Evolutionary conservation across 2,113 vertebrate species (phyloP), one percentile per base, ranked within the genome.

Genomic region (Oreotragus oreotragus): DNA sequence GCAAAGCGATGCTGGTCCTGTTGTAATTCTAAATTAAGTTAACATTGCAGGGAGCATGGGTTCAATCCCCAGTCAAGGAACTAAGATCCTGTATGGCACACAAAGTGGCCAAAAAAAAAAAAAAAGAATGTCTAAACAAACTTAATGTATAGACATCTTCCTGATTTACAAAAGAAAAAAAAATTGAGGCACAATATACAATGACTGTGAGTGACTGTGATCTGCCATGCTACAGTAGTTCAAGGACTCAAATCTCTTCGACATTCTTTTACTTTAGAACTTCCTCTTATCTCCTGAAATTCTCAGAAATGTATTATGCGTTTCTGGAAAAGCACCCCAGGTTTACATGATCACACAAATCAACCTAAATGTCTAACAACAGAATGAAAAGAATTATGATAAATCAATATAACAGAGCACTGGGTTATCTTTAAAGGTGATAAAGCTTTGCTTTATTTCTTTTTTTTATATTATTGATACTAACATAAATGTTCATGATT

Each of bases 241-340:
- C 5, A 80, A 81, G 45, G 49, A 33, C 12, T 73, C 27, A 92
- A 80, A 58, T 81, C 66, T 77, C 55, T 92, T 53, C 19, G 4
- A 36, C 27, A 62, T 58, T 84, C 47, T 89, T 93, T 84, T 76
- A 84, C 47, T 92, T 84, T 53, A 87, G 30, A 90, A 84, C 33
- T 66, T 91, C n/a, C 21, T 70, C 58, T 94, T 7, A 7, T 23
- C 10, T 10, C 16, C 28, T 7, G 4, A 87, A 51, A 92, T 25
- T 85, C 47, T 88, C 49, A 84, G 79, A 76, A 76, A 73, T 39
- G 19, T 47, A 49, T 51, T 58, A 58, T n/a, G 51, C 8, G 17
- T 36, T 96, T 96, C 73, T 90, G 43, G 57, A 94, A 94, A 96
- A 97, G 16, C 15, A 87, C 45, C 33, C 28, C 51, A 79, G 77